These are phyloP conservation scores for Whitmania pigra DNA, from an alignment of 1,140 invertebrate genomes.

Conservation along the genomic window DNA sequence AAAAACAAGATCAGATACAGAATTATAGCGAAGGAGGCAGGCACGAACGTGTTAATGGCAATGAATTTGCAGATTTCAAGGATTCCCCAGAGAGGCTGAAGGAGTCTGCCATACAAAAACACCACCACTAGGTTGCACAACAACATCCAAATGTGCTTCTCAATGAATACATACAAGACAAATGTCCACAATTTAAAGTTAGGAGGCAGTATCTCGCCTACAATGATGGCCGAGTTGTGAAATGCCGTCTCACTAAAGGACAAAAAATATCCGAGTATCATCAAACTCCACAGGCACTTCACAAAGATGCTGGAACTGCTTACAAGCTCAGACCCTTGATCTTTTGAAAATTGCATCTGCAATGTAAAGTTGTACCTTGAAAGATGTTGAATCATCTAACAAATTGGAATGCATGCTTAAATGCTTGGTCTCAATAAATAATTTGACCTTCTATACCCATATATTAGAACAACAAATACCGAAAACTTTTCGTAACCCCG, in stretches of 20 bases:
- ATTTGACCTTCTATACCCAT: too few relatives aligned
- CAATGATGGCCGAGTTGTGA: conserved; percentile 67
- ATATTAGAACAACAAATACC: too few relatives aligned
- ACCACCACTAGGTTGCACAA: conserved; percentile 78
- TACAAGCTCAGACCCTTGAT: not conserved
- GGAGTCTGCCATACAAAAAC: conserved; percentile 80
- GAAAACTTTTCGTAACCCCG: too few relatives aligned
- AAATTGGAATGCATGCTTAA: too few relatives aligned
- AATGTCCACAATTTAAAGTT: conserved; percentile 86
- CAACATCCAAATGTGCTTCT: conserved; percentile 86
- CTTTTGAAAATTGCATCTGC: not conserved
- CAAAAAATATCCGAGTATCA: conserved; percentile 71
- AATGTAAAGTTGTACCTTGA: not conserved
- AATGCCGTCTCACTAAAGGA: conserved; percentile 68
- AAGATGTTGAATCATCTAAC: not conserved
- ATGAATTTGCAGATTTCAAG: conserved; percentile 90
- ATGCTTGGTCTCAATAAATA: too few relatives aligned
- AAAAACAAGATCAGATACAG: conserved; percentile 78
- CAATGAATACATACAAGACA: conserved; percentile 83
- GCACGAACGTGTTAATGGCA: conserved; percentile 71
- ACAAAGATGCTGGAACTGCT: conserved; percentile 55
- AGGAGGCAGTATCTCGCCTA: conserved; percentile 78
- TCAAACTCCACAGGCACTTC: conserved; percentile 71
- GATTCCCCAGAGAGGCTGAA: conserved; percentile 90
- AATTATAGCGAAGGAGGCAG: conserved; percentile 64